Evolutionary conservation across 2,888 invertebrate genomes (phyloP).

Genomic region (Stenoptilia bipunctidactyla): DNA sequence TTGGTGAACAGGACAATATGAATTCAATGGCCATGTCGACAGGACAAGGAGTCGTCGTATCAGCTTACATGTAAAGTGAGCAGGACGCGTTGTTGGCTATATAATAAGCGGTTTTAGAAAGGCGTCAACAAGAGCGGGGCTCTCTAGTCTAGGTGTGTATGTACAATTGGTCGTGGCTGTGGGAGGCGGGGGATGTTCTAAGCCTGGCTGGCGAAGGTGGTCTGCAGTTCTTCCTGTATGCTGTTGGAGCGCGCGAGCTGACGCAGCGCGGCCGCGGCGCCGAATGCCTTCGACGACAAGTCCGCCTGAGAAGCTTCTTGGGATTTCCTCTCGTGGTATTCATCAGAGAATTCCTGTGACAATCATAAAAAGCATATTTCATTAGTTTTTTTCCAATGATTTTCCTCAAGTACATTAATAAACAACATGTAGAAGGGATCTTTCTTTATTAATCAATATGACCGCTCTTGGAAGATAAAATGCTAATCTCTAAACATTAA

Average conservation of each 20-base stretch:
- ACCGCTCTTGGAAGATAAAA: no score
- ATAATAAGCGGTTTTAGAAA: no score
- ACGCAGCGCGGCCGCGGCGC: constrained; percentile 65
- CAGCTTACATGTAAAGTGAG: no score
- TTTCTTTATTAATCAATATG: no score
- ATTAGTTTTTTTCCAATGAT: not conserved
- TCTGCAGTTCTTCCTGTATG: constrained; percentile 85
- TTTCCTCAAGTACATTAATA: not conserved
- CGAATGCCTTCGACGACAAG: constrained; percentile 69
- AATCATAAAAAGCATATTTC: no score
- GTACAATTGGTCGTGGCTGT: not conserved
- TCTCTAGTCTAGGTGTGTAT: not conserved
- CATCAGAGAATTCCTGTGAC: constrained; percentile 79
- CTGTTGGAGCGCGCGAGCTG: constrained; percentile 82
- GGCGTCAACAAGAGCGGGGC: no score
- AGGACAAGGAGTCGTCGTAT: no score
- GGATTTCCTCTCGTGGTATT: constrained; percentile 80
- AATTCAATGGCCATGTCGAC: no score
- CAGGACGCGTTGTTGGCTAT: no score
- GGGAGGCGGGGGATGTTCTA: not conserved
- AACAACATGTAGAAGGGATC: not conserved
- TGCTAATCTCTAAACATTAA: no score
- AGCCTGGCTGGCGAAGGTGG: constrained; percentile 37
- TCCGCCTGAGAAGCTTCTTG: constrained; percentile 71
- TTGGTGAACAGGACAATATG: no score